Base-by-base conservation (phyloP, 2,888 invertebrate genomes). In the Nasonovia ribisnigri region DNA sequence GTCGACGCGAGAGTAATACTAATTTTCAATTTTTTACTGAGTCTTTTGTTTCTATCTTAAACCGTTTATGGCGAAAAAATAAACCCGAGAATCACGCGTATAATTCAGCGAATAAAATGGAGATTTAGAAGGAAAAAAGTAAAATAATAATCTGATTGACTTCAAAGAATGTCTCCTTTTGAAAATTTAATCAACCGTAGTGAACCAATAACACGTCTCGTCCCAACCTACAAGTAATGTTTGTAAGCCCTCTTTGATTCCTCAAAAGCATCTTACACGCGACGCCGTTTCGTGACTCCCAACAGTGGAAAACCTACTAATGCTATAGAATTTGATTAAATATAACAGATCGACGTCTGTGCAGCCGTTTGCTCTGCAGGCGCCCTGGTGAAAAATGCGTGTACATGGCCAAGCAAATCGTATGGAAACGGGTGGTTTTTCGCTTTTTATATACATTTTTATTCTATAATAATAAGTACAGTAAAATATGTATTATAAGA, bases 131-230 rank as follows among this genome's bases (percentile, higher is more conserved):
- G 24, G 36, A 84, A 51, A 91, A 24, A 20, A 91, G 4, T n/a
- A 84, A 84, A 91, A 84, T 84, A 29, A n/a, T 67, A 54, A 84
- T 91, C 84, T n/a, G 20, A 84, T 90, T 48, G 54, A 91, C 84
- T 54, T 91, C 91, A 91, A 91, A 84, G 43, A 43, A 42, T 84
- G 91, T 48, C 77, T 48, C 5, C 16, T 84, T 57, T 91, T 43
- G 91, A 20, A 57, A 57, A 43, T 43, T 10, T 43, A 84, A 84
- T 91, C 54, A 84, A 84, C 43, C 10, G 91, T 54, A 67, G 46
- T 10, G 3, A 91, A 57, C 84, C 91, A 43, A 91, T 91, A 91
- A 51, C 46, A 67, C 48, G 48, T 36, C 26, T 67, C 48, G 26
- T 90, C 16, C 20, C 54, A 6, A 51, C 48, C 26, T 48, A 36